Evolutionary conservation across 2,888 invertebrate genomes (phyloP).

Genomic region (Tetropium fuscum): DNA sequence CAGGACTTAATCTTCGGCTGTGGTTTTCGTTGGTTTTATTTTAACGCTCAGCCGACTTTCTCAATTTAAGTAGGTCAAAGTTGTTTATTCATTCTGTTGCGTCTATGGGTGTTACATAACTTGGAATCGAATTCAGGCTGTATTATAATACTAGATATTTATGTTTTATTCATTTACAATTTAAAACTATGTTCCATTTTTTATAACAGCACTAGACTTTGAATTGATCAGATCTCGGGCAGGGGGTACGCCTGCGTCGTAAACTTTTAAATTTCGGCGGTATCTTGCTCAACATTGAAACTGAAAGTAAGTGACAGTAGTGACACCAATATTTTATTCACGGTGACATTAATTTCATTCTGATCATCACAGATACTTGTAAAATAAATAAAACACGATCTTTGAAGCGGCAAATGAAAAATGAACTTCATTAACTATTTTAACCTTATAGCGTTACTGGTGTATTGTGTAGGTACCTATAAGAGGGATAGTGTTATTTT

Average conservation of each 20-base stretch:
- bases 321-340: slow-evolving; percentile 15
- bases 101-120: slow-evolving; percentile 55
- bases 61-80: slow-evolving; percentile 59
- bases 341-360: slow-evolving; percentile 1
- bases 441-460: not conserved
- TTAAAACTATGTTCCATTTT: slow-evolving; percentile 36
- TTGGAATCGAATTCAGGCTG: slow-evolving; percentile 45
- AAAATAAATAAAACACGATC: not conserved
- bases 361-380: not conserved
- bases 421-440: no score
- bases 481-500: no score
- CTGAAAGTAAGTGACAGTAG: slow-evolving; percentile 40
- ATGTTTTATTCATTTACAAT: slow-evolving; percentile 44
- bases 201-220: slow-evolving; percentile 18
- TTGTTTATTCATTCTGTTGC: slow-evolving; percentile 55
- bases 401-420: not conserved
- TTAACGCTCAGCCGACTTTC: slow-evolving; percentile 53
- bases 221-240: not conserved
- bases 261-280: slow-evolving; percentile 44
- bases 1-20: not conserved
- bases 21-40: slow-evolving; percentile 20
- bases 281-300: slow-evolving; percentile 23
- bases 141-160: slow-evolving; percentile 40
- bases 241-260: slow-evolving; percentile 37
- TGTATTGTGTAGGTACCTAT: no score